Conservation (phyloP, 2,113 vertebrate species). For the Festucalex cinctus region DNA sequence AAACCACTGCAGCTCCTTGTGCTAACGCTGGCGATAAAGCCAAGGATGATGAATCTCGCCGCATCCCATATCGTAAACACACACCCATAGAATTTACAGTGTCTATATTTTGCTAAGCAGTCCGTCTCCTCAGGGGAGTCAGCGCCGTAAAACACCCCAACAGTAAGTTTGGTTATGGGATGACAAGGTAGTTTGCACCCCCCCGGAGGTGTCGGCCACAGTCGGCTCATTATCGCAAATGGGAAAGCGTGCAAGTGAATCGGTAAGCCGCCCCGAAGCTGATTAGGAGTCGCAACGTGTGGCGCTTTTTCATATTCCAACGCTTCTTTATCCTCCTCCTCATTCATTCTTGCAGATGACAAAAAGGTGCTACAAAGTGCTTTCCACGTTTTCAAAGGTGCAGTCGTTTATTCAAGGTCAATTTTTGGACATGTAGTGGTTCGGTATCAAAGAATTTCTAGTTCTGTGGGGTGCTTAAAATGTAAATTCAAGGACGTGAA, state of each 20-base stretch:
- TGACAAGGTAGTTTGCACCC: slow-evolving; percentile 1
- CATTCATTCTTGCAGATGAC: neutral
- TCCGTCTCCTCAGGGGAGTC: neutral
- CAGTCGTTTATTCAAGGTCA: neutral
- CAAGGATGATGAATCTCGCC: neutral
- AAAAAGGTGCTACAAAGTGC: neutral
- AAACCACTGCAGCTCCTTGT: neutral
- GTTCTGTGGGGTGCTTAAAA: no score
- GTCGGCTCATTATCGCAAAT: neutral
- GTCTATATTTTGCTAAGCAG: neutral
- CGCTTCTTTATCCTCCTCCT: neutral
- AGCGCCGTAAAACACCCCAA: neutral
- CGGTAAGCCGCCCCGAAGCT: neutral
- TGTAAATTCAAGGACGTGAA: no score
- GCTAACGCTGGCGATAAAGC: neutral
- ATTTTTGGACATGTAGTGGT: neutral
- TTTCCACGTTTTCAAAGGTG: neutral
- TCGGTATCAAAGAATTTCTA: no score
- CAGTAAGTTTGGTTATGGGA: neutral
- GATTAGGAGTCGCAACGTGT: neutral
- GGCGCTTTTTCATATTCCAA: neutral
- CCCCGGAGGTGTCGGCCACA: neutral
- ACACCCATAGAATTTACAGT: neutral
- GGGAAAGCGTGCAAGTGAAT: neutral
- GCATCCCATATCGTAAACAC: neutral